Conservation (phyloP, 2,888 invertebrate species). For the Meiosimyza platycephala region DNA sequence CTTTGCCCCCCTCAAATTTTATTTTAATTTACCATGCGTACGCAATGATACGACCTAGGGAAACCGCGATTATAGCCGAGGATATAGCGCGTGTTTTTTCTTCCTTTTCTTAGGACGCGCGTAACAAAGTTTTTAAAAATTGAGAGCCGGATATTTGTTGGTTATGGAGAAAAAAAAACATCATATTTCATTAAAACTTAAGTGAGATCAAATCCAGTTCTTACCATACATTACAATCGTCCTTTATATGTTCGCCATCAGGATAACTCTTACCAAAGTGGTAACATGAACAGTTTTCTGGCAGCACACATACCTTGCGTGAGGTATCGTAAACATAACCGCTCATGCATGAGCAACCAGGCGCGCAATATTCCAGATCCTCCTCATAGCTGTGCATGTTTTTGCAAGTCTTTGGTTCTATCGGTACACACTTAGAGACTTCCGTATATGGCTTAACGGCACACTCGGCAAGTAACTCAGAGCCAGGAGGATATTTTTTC, state of each 20-base stretch:
- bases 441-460: conserved; percentile 74
- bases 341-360: conserved; percentile 82
- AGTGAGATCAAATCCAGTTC: conserved; percentile 5
- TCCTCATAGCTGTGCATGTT: conserved; percentile 79
- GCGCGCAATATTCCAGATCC: conserved; percentile 75
- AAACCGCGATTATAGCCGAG: too few species aligned
- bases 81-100: too few species aligned
- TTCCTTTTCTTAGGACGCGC: too few species aligned
- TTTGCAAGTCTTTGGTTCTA: conserved; percentile 84
- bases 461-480: conserved; percentile 77
- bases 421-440: conserved; percentile 82
- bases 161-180: too few species aligned
- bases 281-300: conserved; percentile 85
- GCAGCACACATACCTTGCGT: conserved; percentile 75
- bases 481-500: conserved; percentile 74
- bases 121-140: too few species aligned
- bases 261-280: conserved; percentile 86
- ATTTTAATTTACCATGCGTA: too few species aligned
- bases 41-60: too few species aligned
- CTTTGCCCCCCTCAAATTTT: too few species aligned
- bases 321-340: conserved; percentile 79
- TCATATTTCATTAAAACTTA: too few species aligned
- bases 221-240: conserved; percentile 88
- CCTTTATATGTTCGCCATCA: conserved; percentile 80
- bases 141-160: too few species aligned